These are phyloP conservation scores for Thereva nobilitata DNA, from an alignment of 2,888 invertebrate species.

Conservation along the genomic window DNA sequence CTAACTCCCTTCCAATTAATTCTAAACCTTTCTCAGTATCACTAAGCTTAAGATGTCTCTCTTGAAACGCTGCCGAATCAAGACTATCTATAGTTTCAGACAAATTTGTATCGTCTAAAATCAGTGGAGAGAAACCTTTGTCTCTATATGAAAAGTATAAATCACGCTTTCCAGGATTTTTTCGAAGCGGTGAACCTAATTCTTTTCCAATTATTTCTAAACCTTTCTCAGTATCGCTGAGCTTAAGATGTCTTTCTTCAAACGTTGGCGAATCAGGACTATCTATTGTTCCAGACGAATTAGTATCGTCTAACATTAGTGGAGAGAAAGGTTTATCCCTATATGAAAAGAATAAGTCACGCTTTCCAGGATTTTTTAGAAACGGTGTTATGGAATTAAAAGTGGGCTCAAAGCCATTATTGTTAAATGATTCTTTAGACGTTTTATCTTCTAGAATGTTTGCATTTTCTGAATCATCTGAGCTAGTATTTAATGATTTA, in stretches of 20 bases:
- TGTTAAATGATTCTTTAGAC: slow-evolving; percentile 9
- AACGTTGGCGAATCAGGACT: slow-evolving; percentile 48
- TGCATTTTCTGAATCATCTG: slow-evolving; percentile 27
- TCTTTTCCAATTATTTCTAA: slow-evolving; percentile 82
- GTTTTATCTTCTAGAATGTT: slow-evolving; percentile 12
- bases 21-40: slow-evolving; percentile 91
- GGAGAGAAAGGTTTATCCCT: slow-evolving; percentile 48
- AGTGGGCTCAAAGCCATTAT: neutral
- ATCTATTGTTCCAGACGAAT: slow-evolving; percentile 26
- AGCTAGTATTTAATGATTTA: slow-evolving; percentile 30
- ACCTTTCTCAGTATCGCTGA: slow-evolving; percentile 82
- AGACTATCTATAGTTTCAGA: slow-evolving; percentile 34
- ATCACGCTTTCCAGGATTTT: slow-evolving; percentile 45
- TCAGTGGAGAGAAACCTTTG: slow-evolving; percentile 44
- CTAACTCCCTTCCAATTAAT: slow-evolving; percentile 72
- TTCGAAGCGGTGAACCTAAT: slow-evolving; percentile 51
- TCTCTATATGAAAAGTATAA: slow-evolving; percentile 50
- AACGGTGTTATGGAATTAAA: slow-evolving; percentile 19
- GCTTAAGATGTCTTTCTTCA: slow-evolving; percentile 59
- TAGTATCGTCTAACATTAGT: slow-evolving; percentile 30
- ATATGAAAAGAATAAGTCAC: slow-evolving; percentile 50
- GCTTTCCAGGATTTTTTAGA: slow-evolving; percentile 41
- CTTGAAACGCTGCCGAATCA: slow-evolving; percentile 51
- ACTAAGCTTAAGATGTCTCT: slow-evolving; percentile 62
- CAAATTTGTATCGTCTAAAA: slow-evolving; percentile 28